phyloP scores from a whole-genome alignment of 2,797 vertebrate species.

The Echeneis naucrates region DNA sequence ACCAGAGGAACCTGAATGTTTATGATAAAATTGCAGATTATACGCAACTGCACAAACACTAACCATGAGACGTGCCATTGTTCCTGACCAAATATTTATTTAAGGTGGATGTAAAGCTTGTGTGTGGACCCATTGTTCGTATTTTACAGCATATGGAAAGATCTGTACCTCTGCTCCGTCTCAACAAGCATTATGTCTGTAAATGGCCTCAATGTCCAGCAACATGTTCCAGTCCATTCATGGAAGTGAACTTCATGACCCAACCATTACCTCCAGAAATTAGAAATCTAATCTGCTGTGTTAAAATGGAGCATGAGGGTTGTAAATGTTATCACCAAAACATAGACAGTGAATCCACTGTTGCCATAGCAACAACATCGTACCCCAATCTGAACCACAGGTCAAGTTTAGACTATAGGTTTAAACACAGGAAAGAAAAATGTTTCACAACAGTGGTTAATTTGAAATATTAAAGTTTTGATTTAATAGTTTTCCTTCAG shows the following conservation, averaged over 20 bases:
- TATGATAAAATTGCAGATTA: neutral
- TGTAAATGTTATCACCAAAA: constrained; percentile 32
- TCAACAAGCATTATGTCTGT: neutral
- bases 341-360: constrained; percentile 29
- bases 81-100: constrained; percentile 3
- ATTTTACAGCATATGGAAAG: neutral
- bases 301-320: neutral
- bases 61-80: neutral
- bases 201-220: constrained; percentile 9
- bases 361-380: constrained; percentile 32
- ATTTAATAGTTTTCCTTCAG: neutral
- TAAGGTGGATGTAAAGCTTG: neutral
- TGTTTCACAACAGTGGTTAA: constrained; percentile 13
- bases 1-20: too few relatives aligned
- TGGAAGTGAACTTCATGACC: neutral
- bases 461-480: constrained; percentile 8
- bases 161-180: neutral
- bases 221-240: constrained; percentile 6
- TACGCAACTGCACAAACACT: neutral
- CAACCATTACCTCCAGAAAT: neutral
- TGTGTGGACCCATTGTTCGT: neutral
- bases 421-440: constrained; percentile 40
- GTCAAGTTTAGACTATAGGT: constrained; percentile 9
- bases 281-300: neutral
- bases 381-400: neutral